Evolutionary conservation across 2,888 invertebrate genomes (phyloP), one percentile per base, ranked within the genome.

Genomic region (Lydus trimaculatus): DNA sequence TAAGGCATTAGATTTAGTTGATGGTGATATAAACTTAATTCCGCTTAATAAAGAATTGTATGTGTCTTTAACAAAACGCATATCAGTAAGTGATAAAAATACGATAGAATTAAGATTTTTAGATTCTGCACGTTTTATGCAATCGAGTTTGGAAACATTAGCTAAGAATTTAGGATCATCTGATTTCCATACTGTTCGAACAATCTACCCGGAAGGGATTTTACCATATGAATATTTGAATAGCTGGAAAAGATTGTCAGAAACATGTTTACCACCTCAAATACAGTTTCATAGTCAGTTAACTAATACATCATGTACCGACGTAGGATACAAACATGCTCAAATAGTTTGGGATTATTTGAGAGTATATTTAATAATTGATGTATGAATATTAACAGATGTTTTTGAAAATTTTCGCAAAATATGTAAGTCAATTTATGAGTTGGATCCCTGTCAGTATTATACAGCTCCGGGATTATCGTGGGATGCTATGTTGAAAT

Each of bases 321-420:
- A 75, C 25, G 72, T 69, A 23, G 78, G 80, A 25, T 83, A 83
- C 70, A 23, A 64, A 9, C 79, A 81, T 70, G 81, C 82, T 8
- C 13, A 72, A 31, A 71, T 65, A 8, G 78, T 83, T 6, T 83
- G 82, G 23, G 80, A 82, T 59, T 83, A 82, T 64, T 75, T 74
- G 1, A 72, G 79, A n/a, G 8, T 70, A 31, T 73, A 67, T 56
- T 58, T 75, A 56, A 70, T 58, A 28, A 64, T 67, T 0, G 66
- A 68, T 48, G 60, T 71, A 15, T 63, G 67, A 9, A 28, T 70
- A 4, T 43, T 73, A 20, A 63, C 64, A n/a, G 71, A 74, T 61
- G 39, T 75, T 31, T 74, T 73, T 58, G 71, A 74, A 63, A 69
- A 68, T 67, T 74, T 74, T 61, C 39, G 73, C 13, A 39, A 1